Base-by-base conservation (phyloP, 1,140 invertebrate genomes). In the Bicyclus anynana region DNA sequence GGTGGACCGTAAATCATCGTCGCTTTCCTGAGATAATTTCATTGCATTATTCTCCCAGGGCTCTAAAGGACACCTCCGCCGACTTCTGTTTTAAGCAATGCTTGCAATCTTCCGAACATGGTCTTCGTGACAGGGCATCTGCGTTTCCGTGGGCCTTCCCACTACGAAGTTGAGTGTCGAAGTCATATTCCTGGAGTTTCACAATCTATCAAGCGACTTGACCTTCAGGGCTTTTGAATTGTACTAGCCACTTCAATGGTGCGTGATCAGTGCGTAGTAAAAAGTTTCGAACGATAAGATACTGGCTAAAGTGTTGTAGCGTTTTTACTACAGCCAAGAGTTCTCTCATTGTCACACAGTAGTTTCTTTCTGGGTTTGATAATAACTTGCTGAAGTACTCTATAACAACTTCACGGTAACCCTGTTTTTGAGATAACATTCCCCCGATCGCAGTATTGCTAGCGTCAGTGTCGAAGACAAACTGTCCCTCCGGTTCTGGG, bases 171-270 rank as follows among this genome's bases (percentile, higher is more conserved):
- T 51, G 29, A 0, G 10, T 37, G 0, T 5, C 5, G 14, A 67
- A 63, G 12, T 59, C 17, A 17, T 12, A 67, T 27, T 63, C 57
- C 13, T 63, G 59, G 0, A 63, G 44, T 13, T 49, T 40, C n/a
- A 63, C 65, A 0, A 63, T 52, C 61, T 56, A 67, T 14, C 56
- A 9, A 0, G 56, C 65, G 2, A 67, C 55, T 55, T 67, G 59
- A 0, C 33, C 49, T 51, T 38, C 49, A 7, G 33, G 49, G 18
- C 37, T 51, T 26, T 51, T 65, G 13, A 81, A 79, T 18, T 69
- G 46, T 2, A 77, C 40, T 0, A 83, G 62, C 72, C 70, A 80
- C 57, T 60, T 59, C 2, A 82, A 44, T 0, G 70, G 55, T 0
- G 72, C 69, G 59, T 80, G 72, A 23, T 67, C 55, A 6, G 63